Percentiles rank a stretch among this genome's conserved stretches.
phyloP scores from a whole-genome alignment of 2,888 invertebrate species.

The Dioctria rufipes region DNA sequence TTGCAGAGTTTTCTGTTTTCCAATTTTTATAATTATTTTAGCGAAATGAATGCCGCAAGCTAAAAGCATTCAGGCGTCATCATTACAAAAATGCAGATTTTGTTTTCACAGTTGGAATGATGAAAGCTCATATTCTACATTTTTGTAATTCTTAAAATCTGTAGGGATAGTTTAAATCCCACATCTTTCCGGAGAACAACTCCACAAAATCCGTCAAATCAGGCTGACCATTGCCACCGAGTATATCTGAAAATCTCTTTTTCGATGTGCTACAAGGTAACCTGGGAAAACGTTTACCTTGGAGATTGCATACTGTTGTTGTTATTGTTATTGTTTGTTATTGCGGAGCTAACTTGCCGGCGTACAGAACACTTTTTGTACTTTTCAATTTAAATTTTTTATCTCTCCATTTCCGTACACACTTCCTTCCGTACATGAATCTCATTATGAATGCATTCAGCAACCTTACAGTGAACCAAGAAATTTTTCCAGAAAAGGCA shows the following conservation, averaged over 20 bases:
- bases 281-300: conserved; percentile 11
- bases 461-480: conserved; percentile 15
- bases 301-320: conserved; percentile 27
- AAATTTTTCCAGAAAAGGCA: neutral
- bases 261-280: neutral
- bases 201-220: conserved; percentile 9
- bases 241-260: neutral
- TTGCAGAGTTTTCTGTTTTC: neutral
- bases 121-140: neutral
- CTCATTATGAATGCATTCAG: conserved; percentile 28
- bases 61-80: neutral
- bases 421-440: conserved; percentile 8
- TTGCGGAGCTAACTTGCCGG: conserved; percentile 3
- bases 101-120: conserved; percentile 11
- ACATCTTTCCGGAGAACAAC: neutral
- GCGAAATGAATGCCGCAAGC: neutral
- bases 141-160: conserved; percentile 26
- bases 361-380: conserved; percentile 12
- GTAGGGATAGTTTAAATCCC: conserved; percentile 16
- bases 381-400: conserved; percentile 49
- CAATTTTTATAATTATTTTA: neutral
- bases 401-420: conserved; percentile 23
- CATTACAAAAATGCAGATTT: conserved; percentile 39
- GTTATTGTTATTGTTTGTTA: neutral
- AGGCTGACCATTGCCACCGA: conserved; percentile 3